Base-by-base conservation (phyloP, 2,888 invertebrate genomes). In the Drosophila hamatofila region DNA sequence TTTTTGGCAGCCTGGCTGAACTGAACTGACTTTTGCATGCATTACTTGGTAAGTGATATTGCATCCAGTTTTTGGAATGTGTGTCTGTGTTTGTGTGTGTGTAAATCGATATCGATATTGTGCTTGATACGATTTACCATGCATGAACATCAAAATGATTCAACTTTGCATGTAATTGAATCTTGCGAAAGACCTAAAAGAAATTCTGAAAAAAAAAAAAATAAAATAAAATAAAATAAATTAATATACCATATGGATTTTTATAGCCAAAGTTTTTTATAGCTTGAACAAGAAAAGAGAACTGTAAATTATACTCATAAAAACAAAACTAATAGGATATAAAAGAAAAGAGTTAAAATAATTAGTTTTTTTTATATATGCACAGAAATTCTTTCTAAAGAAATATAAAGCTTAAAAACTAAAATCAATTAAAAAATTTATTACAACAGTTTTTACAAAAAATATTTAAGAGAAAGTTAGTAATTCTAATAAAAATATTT, bases 1-100 rank as follows among this genome's bases (percentile, higher is more conserved):
- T 60, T 65, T 81, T 78, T 73, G 75, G 79, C 77, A 70, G 75
- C 39, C 44, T 48, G 5, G 35, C 60, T 62, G 16, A 60, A 3
- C 54, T 49, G 16, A 60, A 3, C 54, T 44, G 58, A 57, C 49
- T 51, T 48, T 44, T 37, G 18, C 25, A 42, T 63, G 49, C n/a
- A 14, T 44, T 25, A 46, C 25, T 46, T 46, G 37, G 7, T 27
- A 58, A 48, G 46, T 9, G 25, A 37, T 9, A 9, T 12, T 5
- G 21, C 35, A 16, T 8, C n/a, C 35, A 9, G 23, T 7, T 14
- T 5, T 11, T 4, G 12, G 9, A 5, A 3, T 37, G n/a, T n/a
- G 7, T 11, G 35, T 25, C 18, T 16, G 4, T 14, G 57, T 33
- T 25, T 21, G n/a, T 25, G 30, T 14, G 12, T 21, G 61, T 18